These are phyloP conservation scores for Deroplatys truncata DNA, from an alignment of 2,888 invertebrate genomes.

Conservation along the genomic window DNA sequence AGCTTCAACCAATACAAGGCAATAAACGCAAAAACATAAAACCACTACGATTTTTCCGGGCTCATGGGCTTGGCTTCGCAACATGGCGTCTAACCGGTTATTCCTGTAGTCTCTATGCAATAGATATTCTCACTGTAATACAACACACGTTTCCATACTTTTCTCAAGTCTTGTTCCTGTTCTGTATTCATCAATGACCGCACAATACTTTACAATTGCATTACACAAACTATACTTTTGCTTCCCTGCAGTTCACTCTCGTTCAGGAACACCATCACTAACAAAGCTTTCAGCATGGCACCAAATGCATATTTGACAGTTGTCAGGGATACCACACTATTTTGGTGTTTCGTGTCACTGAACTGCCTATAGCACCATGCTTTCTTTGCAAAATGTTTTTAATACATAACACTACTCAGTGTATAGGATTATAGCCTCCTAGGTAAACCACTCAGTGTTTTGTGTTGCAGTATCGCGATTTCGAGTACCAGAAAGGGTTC, in stretches of 20 bases:
- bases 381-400: not conserved
- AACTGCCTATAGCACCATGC: not conserved
- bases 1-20: conserved; percentile 36
- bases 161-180: not conserved
- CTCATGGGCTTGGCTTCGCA: conserved; percentile 40
- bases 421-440: too few species aligned
- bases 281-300: not conserved
- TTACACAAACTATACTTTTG: not conserved
- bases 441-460: not conserved
- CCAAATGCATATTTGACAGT: not conserved
- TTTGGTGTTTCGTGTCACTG: not conserved
- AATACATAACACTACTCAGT: too few species aligned
- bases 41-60: conserved; percentile 37
- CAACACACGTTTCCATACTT: not conserved
- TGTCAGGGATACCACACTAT: not conserved
- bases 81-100: conserved; percentile 41
- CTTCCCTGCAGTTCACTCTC: not conserved
- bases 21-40: conserved; percentile 35
- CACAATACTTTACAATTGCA: not conserved
- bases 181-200: not conserved
- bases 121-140: not conserved
- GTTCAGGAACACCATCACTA: not conserved
- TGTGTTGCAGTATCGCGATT: not conserved
- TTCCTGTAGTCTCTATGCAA: not conserved
- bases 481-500: not conserved